Base-by-base conservation (phyloP, 2,888 invertebrate species). In the Chalcosyrphus nemorum region DNA sequence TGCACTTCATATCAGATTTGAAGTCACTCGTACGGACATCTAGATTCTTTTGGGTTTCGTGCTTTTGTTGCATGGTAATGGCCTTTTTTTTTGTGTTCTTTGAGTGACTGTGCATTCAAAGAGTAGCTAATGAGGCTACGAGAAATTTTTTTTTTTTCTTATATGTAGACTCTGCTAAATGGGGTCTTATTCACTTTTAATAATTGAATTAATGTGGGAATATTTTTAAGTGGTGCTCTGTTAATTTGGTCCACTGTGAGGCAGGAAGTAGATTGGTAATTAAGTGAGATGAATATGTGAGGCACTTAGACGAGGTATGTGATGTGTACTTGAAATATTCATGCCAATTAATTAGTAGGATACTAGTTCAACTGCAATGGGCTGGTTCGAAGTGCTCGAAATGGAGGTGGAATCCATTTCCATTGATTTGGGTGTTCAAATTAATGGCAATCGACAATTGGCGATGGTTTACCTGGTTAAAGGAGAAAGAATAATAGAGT, bases 161-260 rank as follows among this genome's bases (percentile, higher is more conserved):
- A 4, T 24, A 24, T 17, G 35, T 56, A 24, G 19, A 41, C 17
- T 32, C 21, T 63, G 29, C 13, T 65, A 50, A 50, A 61, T 45
- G 45, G n/a, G 13, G 15, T 65, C 38, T 15, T 50, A 21, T 21
- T 50, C 24, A 7, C 21, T 47, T 50, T n/a, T 47, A 7, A 15
- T 65, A 65, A 65, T 7, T 61, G 17, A 29, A 29, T 61, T 61
- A 27, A 17, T 29, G 61, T 45, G 61, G 29, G 61, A 61, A 61
- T 7, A 29, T 4, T 35, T 13, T 52, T 13, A 24, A 50, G 50
- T 27, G 27, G 4, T 27, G 13, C 13, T 52, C 5, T 1, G 35
- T 47, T 13, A 11, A 4, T 24, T 11, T 24, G 21, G n/a, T 47
- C 47, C 6, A 11, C 24, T 2, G 13, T 1, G 50, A n/a, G 6